Conservation (phyloP, 2,113 vertebrate genomes). For the Mus musculus region GRCm39 chr16:24833501-24834000, state of each 20-base stretch:
- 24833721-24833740: not conserved
- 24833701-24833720: not conserved
- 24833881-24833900: not conserved
- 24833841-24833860: not conserved
- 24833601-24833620: not conserved
- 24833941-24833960: not conserved
- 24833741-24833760: not conserved
- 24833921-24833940: not conserved
- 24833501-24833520: not conserved
- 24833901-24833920: not conserved
- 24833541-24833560: not conserved
- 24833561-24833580: slow-evolving; percentile 24
- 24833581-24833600: not conserved
- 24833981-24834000: not conserved
- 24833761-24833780: not conserved
- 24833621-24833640: not conserved
- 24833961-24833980: not conserved
- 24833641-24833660: slow-evolving; percentile 6
- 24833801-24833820: not conserved
- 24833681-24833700: not conserved
- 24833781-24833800: not conserved
- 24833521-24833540: slow-evolving; percentile 4
- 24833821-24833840: not conserved
- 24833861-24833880: not conserved
- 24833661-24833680: not conserved